Percentiles rank a stretch among this genome's conserved stretches.
Conservation (phyloP, 1,140 invertebrate species). For the Coelopa frigida region DNA sequence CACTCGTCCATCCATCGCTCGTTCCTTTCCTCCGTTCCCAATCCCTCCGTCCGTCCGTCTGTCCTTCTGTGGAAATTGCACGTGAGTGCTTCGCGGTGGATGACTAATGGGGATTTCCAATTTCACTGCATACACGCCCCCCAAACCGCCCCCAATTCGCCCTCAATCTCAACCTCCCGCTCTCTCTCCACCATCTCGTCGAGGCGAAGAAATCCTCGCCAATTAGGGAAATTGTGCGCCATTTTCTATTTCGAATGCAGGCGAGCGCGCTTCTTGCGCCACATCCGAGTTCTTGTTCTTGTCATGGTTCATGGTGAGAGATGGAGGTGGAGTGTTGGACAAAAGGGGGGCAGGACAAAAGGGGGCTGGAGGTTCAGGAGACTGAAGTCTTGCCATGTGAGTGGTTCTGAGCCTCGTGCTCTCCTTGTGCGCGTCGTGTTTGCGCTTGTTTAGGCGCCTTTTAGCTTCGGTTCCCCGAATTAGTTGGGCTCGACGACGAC, state of each 20-base stretch:
- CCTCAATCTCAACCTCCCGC: too few relatives aligned
- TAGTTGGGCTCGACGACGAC: slow-evolving; percentile 2
- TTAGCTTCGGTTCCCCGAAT: background rate
- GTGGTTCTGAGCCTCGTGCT: background rate
- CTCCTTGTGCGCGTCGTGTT: background rate
- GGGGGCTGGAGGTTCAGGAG: background rate
- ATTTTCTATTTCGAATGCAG: slow-evolving; percentile 23
- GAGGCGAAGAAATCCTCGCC: too few relatives aligned
- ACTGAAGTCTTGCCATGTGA: background rate
- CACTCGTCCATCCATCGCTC: too few relatives aligned
- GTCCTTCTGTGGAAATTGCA: too few relatives aligned
- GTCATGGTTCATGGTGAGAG: too few relatives aligned
- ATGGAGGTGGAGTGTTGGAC: too few relatives aligned
- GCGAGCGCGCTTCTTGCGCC: background rate
- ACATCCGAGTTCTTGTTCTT: too few relatives aligned
- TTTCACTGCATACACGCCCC: too few relatives aligned
- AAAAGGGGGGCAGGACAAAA: background rate
- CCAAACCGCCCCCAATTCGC: too few relatives aligned
- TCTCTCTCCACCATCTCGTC: too few relatives aligned
- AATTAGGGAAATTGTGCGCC: slow-evolving; percentile 45
- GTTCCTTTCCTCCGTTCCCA: too few relatives aligned
- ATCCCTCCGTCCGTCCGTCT: too few relatives aligned
- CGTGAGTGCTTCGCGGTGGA: background rate
- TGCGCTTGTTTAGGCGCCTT: slow-evolving; percentile 1
- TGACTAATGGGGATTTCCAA: background rate